Evolutionary conservation across 2,888 invertebrate species (phyloP), one percentile per base, ranked within the genome.

Genomic region (Argyresthia albistria): DNA sequence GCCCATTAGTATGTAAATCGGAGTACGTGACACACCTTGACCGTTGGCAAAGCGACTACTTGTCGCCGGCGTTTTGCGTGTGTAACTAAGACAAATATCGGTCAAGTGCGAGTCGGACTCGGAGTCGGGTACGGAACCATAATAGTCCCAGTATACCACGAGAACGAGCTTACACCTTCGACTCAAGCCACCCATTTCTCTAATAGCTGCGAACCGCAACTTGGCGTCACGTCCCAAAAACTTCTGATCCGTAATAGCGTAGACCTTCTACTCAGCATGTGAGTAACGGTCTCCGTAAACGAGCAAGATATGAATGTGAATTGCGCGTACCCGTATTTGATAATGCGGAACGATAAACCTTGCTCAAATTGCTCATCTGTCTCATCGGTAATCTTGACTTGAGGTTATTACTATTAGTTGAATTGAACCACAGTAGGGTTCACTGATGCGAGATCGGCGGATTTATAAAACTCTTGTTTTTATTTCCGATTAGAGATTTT

Each of bases 221-320:
- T 39, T 14, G 4, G 9, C 73, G 69, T 75, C 70, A 76, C 73
- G 74, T 73, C 66, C 75, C 65, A 76, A 72, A 78, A 76, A 76
- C 69, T 67, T 66, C 6, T 64, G 55, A 62, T 64, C 57, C 57
- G 60, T 66, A 66, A 66, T 69, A 25, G 25, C 59, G 66, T 55
- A 48, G 57, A 54, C 25, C 6, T 25, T 39, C 63, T 58, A 58
- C 59, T 57, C 57, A 60, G 58, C 59, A 59, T 57, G 9, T 15
- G 25, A 46, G 59, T 68, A 69, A 67, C 68, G 67, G 67, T 57
- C 56, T 57, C 56, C 53, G 53, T 60, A 59, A 57, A 63, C 53
- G 56, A 56, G n/a, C n/a, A n/a, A n/a, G 36, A 51, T 46, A 39
- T 56, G 35, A 43, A 25, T 46, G 35, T 11, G 25, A 11, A 25